phyloP scores from a whole-genome alignment of 2,888 invertebrate species.

The Leucophenga montana region DNA sequence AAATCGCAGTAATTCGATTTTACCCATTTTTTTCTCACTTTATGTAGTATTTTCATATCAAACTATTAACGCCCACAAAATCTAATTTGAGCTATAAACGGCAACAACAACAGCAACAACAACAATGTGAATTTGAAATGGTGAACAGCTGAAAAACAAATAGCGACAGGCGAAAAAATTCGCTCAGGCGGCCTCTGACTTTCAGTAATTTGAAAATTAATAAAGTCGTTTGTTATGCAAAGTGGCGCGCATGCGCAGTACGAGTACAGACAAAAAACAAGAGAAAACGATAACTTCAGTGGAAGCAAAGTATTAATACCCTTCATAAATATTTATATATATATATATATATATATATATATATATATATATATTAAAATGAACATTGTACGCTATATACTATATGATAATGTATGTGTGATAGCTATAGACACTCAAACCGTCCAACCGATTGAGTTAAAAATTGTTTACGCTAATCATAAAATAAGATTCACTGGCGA shows the following conservation, averaged over 20 bases:
- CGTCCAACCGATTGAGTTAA: no score
- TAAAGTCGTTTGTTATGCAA: slow-evolving; percentile 67
- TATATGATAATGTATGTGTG: no score
- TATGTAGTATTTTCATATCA: slow-evolving; percentile 6
- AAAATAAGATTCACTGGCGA: no score
- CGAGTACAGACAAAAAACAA: neutral
- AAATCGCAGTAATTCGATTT: neutral
- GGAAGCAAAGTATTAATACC: neutral
- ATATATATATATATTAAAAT: no score
- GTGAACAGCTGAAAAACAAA: slow-evolving; percentile 55
- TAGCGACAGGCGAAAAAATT: slow-evolving; percentile 54
- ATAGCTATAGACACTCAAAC: no score
- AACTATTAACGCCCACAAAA: slow-evolving; percentile 53
- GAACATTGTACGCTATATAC: no score
- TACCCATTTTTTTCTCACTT: neutral
- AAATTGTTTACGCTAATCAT: no score
- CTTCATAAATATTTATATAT: neutral
- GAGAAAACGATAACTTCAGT: neutral
- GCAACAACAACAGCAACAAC: slow-evolving; percentile 8
- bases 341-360: no score
- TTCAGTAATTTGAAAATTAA: slow-evolving; percentile 65
- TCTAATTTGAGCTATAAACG: slow-evolving; percentile 1
- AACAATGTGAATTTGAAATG: neutral
- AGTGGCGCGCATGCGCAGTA: slow-evolving; percentile 45
- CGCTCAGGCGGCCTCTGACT: slow-evolving; percentile 63